Percentiles rank a stretch among this genome's conserved stretches.
These are phyloP conservation scores for Stomatorhinus ivindoensis DNA, from an alignment of 2,113 vertebrate genomes.

Conservation along the genomic window DNA sequence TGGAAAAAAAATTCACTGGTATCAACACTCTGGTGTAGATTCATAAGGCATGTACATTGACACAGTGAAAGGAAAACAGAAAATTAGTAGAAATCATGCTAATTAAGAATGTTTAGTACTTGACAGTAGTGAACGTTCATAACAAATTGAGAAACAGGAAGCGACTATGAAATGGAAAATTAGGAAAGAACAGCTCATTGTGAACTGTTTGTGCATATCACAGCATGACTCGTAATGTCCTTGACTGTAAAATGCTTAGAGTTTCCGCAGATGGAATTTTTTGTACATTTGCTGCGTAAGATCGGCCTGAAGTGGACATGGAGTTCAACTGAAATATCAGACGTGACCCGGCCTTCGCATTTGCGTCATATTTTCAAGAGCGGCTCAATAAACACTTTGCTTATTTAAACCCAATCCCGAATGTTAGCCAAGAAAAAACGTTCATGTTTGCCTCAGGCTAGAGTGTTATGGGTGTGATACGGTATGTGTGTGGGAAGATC, in stretches of 20 bases:
- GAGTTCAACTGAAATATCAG: not conserved
- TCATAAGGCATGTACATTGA: not conserved
- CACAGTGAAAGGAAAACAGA: not conserved
- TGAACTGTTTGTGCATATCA: not conserved
- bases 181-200: conserved; percentile 7
- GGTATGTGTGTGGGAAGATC: not conserved
- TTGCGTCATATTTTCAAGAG: not conserved
- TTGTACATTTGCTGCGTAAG: not conserved
- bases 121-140: not conserved
- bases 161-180: conserved; percentile 6
- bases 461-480: not conserved
- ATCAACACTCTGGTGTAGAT: not conserved
- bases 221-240: not conserved
- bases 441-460: not conserved
- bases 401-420: not conserved
- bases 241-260: not conserved
- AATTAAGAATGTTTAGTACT: not conserved
- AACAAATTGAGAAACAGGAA: conserved; percentile 13
- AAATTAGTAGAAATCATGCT: not conserved
- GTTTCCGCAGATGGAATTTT: not conserved
- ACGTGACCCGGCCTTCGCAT: not conserved
- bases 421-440: not conserved
- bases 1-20: not conserved
- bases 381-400: not conserved
- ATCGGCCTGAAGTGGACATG: not conserved